Evolutionary conservation across 1,140 invertebrate species (phyloP).

Genomic region (Atopsyche davidsoni): DNA sequence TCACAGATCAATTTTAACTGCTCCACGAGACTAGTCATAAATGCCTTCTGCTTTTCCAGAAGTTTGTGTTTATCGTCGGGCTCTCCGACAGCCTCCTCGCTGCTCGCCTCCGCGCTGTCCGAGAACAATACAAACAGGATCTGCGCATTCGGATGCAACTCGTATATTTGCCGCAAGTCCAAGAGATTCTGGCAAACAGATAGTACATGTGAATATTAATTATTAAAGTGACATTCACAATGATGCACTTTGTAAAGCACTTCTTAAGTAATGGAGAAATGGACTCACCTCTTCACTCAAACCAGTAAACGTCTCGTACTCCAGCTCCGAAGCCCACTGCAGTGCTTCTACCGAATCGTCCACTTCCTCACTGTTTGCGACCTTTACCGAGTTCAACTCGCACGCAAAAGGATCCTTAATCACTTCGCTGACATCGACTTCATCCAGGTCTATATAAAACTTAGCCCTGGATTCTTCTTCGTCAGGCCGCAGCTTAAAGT

Average conservation of each 20-base stretch:
- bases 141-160: constrained; percentile 38
- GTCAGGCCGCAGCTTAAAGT: constrained; percentile 4
- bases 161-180: constrained; percentile 43
- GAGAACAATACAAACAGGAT: constrained; percentile 42
- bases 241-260: no score
- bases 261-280: constrained; percentile 4
- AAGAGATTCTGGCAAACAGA: constrained; percentile 39
- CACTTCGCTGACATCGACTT: background rate
- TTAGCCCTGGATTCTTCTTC: constrained; percentile 5
- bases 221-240: no score
- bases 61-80: constrained; percentile 28
- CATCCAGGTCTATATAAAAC: constrained; percentile 13
- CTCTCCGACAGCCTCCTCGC: constrained; percentile 23
- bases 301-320: constrained; percentile 9
- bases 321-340: background rate
- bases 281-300: constrained; percentile 23
- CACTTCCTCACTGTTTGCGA: background rate
- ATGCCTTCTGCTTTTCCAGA: constrained; percentile 38
- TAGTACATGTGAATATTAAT: no score
- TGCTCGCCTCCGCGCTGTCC: constrained; percentile 31
- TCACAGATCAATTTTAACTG: constrained; percentile 43
- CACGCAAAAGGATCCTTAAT: constrained; percentile 1
- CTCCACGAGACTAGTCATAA: constrained; percentile 42
- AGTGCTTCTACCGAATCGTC: background rate
- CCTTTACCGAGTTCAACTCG: background rate